Evolutionary conservation across 2,113 vertebrate species (phyloP).

Genomic region (Laterallus jamaicensis): DNA sequence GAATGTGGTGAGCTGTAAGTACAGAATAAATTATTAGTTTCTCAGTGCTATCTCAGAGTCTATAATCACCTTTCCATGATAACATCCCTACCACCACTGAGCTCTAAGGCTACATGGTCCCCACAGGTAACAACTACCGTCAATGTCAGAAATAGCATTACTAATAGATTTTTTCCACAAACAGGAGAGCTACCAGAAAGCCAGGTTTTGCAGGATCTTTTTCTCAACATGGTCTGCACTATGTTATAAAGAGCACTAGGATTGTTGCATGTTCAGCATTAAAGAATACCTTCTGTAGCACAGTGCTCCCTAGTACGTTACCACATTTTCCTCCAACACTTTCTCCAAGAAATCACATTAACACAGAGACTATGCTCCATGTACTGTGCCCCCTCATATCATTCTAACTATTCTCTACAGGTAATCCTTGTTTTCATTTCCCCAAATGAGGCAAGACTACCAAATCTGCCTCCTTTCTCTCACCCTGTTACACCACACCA

Average conservation of each 20-base stretch:
- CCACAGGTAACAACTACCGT: background rate
- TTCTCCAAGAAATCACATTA: background rate
- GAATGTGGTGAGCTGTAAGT: background rate
- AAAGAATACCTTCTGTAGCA: background rate
- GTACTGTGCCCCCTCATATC: background rate
- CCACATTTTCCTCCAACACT: background rate
- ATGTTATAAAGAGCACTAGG: background rate
- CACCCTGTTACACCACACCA: background rate
- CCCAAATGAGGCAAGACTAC: background rate
- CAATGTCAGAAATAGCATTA: background rate
- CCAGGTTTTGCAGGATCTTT: background rate
- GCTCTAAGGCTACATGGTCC: background rate
- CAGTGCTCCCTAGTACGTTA: background rate
- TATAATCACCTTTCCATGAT: background rate
- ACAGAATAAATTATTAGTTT: background rate
- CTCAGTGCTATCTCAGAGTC: background rate
- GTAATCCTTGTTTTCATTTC: background rate
- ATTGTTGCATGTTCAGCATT: background rate
- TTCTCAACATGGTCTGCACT: background rate
- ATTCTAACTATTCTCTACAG: background rate
- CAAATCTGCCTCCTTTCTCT: background rate
- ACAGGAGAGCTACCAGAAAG: background rate
- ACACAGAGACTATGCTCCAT: background rate
- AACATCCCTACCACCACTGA: background rate
- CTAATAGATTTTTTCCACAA: background rate